phyloP scores from a whole-genome alignment of 2,797 vertebrate genomes.

The Amphiprion clarkii region DNA sequence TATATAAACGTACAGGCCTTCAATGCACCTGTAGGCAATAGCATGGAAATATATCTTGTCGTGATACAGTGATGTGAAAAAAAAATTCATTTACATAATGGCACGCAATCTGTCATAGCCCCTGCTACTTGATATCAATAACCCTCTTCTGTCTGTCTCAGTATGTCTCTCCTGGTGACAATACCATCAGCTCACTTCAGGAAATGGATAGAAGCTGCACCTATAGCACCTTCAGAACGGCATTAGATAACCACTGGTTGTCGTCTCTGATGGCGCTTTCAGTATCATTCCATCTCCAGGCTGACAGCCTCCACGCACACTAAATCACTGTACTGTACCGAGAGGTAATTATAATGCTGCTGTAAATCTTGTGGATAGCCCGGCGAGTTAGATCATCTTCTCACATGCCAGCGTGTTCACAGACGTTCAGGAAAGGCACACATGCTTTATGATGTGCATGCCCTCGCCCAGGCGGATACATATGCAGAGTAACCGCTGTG shows the following conservation, averaged over 20 bases:
- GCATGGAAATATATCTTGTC: slow-evolving; percentile 41
- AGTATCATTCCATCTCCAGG: slow-evolving; percentile 61
- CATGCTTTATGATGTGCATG: slow-evolving; percentile 31
- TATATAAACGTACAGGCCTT: slow-evolving; percentile 12
- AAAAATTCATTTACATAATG: slow-evolving; percentile 67
- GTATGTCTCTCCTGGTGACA: slow-evolving; percentile 61
- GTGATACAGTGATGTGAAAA: slow-evolving; percentile 28
- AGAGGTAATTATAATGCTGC: slow-evolving; percentile 69
- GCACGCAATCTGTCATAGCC: slow-evolving; percentile 56
- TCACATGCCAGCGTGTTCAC: slow-evolving; percentile 11
- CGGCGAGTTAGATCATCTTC: slow-evolving; percentile 54
- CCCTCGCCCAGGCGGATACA: slow-evolving; percentile 4
- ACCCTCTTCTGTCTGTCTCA: slow-evolving; percentile 43
- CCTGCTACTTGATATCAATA: slow-evolving; percentile 52
- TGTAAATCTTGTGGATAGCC: slow-evolving; percentile 65
- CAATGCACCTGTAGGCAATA: slow-evolving; percentile 15
- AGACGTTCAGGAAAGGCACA: slow-evolving; percentile 31
- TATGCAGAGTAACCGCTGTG: slow-evolving; percentile 28
- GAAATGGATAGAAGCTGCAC: slow-evolving; percentile 55
- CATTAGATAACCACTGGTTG: slow-evolving; percentile 69
- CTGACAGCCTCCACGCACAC: slow-evolving; percentile 56
- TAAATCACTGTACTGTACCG: slow-evolving; percentile 62
- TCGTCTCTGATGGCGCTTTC: slow-evolving; percentile 54
- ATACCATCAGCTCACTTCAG: slow-evolving; percentile 59
- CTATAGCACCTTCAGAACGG: slow-evolving; percentile 54